These are phyloP conservation scores for Buceros bicornis DNA, from an alignment of 2,797 vertebrate genomes.

Conservation along the genomic window DNA sequence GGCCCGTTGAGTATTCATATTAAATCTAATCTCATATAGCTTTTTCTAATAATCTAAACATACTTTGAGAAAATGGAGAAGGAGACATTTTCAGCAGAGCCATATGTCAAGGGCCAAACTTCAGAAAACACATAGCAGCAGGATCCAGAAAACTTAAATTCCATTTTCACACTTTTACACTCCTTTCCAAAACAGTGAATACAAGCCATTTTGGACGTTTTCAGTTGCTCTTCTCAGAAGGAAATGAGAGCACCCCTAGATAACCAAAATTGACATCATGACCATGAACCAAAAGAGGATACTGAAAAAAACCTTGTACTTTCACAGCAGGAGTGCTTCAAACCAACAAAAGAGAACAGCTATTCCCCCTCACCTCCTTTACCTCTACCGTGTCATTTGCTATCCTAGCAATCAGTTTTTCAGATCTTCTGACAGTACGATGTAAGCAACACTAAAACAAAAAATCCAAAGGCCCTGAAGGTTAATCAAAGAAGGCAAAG, in stretches of 20 bases:
- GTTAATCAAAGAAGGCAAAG: neutral
- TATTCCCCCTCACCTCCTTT: neutral
- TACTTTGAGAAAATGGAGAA: neutral
- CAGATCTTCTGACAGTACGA: slow-evolving; percentile 8
- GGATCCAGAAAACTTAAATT: neutral
- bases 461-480: neutral
- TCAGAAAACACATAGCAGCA: neutral
- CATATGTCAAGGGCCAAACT: rapidly evolving
- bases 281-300: neutral
- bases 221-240: neutral
- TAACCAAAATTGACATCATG: neutral
- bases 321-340: neutral
- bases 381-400: neutral
- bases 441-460: neutral
- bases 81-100: neutral
- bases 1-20: neutral
- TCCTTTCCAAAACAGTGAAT: neutral
- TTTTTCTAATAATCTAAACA: neutral
- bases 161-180: neutral
- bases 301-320: neutral
- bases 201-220: neutral
- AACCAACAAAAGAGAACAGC: neutral
- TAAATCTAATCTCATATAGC: neutral
- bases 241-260: neutral
- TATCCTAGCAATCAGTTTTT: neutral